phyloP scores from a whole-genome alignment of 2,113 vertebrate species.

The Sardina pilchardus region DNA sequence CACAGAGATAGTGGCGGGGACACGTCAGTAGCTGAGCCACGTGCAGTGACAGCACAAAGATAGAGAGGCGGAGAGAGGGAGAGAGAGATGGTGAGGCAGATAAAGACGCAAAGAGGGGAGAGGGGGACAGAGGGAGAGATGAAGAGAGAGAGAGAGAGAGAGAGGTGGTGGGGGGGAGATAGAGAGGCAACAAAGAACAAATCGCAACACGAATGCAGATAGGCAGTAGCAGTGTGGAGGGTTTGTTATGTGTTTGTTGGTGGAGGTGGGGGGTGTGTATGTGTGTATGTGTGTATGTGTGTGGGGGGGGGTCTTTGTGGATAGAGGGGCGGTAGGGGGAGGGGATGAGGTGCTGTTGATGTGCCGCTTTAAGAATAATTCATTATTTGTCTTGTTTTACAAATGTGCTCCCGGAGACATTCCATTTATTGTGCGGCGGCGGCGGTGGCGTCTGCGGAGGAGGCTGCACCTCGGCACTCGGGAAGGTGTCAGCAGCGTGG shows the following conservation, averaged over 20 bases:
- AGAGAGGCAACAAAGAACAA: constrained; percentile 29
- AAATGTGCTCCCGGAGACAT: constrained; percentile 56
- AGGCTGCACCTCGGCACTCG: constrained; percentile 30
- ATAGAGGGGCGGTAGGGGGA: constrained; percentile 17
- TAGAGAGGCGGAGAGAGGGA: constrained; percentile 46
- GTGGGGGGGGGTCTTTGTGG: not conserved
- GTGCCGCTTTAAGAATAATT: constrained; percentile 54
- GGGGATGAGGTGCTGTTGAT: constrained; percentile 15
- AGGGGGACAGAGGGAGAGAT: constrained; percentile 20
- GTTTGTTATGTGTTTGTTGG: not conserved
- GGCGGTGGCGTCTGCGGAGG: constrained; percentile 29
- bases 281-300: too few species aligned
- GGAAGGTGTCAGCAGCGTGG: constrained; percentile 50
- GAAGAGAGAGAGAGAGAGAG: constrained; percentile 11
- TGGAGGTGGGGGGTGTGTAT: not conserved
- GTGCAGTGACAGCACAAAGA: constrained; percentile 53
- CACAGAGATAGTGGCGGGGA: constrained; percentile 46
- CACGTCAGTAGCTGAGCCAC: constrained; percentile 38
- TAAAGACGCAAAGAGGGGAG: constrained; percentile 17
- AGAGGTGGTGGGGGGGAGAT: constrained; percentile 1
- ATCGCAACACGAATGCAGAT: constrained; percentile 43
- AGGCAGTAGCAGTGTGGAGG: constrained; percentile 34
- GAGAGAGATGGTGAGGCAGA: constrained; percentile 39
- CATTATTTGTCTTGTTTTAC: constrained; percentile 65
- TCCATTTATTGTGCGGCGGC: constrained; percentile 55